Evolutionary conservation across 2,797 vertebrate species (phyloP).

Genomic region (Geotria australis): DNA sequence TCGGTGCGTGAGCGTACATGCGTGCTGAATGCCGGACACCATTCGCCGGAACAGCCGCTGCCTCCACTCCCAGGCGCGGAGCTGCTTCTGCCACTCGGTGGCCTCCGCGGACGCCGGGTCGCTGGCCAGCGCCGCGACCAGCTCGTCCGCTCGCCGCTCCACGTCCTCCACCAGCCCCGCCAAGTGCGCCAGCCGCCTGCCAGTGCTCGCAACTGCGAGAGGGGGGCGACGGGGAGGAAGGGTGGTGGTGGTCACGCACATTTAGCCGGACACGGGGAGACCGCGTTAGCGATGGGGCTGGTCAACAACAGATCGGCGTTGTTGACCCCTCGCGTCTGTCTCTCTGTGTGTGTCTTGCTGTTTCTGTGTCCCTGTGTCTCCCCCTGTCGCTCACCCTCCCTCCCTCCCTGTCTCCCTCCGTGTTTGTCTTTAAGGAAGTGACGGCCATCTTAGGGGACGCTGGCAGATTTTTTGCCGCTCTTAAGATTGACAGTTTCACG

Average conservation of each 20-base stretch:
- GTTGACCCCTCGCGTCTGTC: not conserved
- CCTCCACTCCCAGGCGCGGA: conserved; percentile 61
- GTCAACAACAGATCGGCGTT: not conserved
- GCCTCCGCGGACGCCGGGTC: conserved; percentile 21
- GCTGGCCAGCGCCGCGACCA: conserved; percentile 25
- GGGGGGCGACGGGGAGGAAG: not conserved
- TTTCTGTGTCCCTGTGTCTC: too few species aligned
- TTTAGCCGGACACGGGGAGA: too few species aligned
- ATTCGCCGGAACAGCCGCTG: conserved; percentile 55
- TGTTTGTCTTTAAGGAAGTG: too few species aligned
- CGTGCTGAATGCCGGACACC: conserved; percentile 56
- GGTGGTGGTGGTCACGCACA: too few species aligned
- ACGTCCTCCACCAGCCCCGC: conserved; percentile 44
- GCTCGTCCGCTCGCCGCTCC: conserved; percentile 35
- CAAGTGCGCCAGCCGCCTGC: conserved; percentile 37
- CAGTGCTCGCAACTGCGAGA: conserved; percentile 34
- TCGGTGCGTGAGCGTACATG: conserved; percentile 15
- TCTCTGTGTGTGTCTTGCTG: too few species aligned
- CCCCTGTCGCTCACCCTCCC: too few species aligned
- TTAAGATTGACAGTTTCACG: too few species aligned
- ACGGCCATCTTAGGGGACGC: too few species aligned
- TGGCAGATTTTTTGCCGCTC: too few species aligned
- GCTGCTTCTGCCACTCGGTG: conserved; percentile 34
- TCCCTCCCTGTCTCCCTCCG: too few species aligned
- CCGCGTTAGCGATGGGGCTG: too few species aligned